Conservation (phyloP, 2,797 vertebrate genomes). For the Eptatretus atami region DNA sequence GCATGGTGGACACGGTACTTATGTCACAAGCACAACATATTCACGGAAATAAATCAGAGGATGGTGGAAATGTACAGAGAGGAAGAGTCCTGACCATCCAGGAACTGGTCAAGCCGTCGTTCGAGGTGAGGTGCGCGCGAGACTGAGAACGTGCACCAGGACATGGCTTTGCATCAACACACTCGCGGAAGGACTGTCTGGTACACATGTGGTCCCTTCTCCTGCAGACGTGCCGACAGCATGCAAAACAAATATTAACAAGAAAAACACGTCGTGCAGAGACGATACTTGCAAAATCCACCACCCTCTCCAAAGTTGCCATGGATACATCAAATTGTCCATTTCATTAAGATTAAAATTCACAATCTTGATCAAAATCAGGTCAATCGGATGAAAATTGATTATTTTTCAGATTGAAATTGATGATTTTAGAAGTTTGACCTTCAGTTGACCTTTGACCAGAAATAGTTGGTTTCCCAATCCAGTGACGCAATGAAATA, state of each 20-base stretch:
- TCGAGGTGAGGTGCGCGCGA: conserved; percentile 84
- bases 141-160: conserved; percentile 74
- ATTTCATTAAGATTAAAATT: too few relatives aligned
- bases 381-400: too few relatives aligned
- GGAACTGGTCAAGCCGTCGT: conserved; percentile 52
- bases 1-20: too few relatives aligned
- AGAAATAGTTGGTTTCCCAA: too few relatives aligned
- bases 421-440: too few relatives aligned
- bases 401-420: too few relatives aligned
- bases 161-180: conserved; percentile 95
- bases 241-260: background rate
- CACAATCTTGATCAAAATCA: too few relatives aligned
- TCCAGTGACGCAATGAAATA: too few relatives aligned
- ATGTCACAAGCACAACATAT: background rate
- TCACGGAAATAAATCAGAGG: background rate
- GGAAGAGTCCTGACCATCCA: conserved; percentile 28
- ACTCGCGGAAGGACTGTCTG: conserved; percentile 82
- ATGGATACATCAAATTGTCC: too few relatives aligned
- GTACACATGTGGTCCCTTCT: conserved; percentile 93
- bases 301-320: too few relatives aligned
- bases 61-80: background rate
- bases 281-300: too few relatives aligned
- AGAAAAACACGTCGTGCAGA: background rate
- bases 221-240: conserved; percentile 18
- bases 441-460: too few relatives aligned